Conservation (phyloP, 1,140 invertebrate species). For the Goniozus legneri region DNA sequence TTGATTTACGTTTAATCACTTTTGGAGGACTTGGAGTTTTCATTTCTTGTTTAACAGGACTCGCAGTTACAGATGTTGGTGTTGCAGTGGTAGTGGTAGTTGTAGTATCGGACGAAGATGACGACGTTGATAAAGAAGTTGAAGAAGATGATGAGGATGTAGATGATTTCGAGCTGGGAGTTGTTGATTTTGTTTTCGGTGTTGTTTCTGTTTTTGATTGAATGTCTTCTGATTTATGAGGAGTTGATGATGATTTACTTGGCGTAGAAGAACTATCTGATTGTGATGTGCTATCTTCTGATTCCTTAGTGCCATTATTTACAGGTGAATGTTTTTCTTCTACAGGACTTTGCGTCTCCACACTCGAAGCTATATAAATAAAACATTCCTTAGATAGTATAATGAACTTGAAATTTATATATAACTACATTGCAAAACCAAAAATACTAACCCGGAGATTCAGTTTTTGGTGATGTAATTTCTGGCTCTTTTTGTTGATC, state of each 20-base stretch:
- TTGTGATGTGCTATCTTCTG: slow-evolving; percentile 19
- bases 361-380: slow-evolving; percentile 21
- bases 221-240: slow-evolving; percentile 24
- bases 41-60: slow-evolving; percentile 19
- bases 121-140: too few relatives aligned
- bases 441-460: slow-evolving; percentile 20
- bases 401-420: slow-evolving; percentile 5
- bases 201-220: slow-evolving; percentile 16
- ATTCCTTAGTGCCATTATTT: slow-evolving; percentile 34
- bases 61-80: slow-evolving; percentile 5
- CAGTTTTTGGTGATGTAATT: slow-evolving; percentile 12
- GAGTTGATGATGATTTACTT: too few relatives aligned
- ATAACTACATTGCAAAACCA: not conserved
- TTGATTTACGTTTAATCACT: slow-evolving; percentile 46
- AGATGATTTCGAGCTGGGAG: slow-evolving; percentile 11
- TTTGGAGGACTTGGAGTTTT: slow-evolving; percentile 20
- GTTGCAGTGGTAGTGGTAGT: slow-evolving; percentile 9
- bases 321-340: slow-evolving; percentile 43
- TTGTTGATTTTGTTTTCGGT: slow-evolving; percentile 17
- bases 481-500: slow-evolving; percentile 17
- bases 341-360: slow-evolving; percentile 28
- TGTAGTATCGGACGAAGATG: too few relatives aligned
- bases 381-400: not conserved
- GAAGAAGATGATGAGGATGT: too few relatives aligned
- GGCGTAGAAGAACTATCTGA: slow-evolving; percentile 23